Evolutionary conservation across 2,888 invertebrate genomes (phyloP).

Genomic region (Cataglyphis altisquamis): DNA sequence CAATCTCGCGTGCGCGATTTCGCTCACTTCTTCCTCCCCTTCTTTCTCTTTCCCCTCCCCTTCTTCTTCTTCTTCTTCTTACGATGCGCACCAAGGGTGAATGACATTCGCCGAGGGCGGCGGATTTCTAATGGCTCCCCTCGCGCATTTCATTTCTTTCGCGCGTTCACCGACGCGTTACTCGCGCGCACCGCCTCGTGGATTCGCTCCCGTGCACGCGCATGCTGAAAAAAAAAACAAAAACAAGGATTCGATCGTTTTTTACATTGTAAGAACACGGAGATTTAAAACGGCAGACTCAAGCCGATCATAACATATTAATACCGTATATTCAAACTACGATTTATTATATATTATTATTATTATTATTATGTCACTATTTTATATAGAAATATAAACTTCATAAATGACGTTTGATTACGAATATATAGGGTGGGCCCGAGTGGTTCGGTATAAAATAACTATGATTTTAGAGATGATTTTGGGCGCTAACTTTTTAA

Average conservation of each 20-base stretch:
- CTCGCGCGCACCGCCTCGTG: constrained; percentile 40
- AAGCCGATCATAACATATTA: neutral
- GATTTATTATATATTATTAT: neutral
- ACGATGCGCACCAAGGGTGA: constrained; percentile 59
- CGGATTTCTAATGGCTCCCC: constrained; percentile 42
- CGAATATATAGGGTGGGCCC: neutral
- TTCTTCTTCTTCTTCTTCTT: constrained; percentile 31
- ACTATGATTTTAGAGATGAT: no score
- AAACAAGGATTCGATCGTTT: neutral
- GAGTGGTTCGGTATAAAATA: no score
- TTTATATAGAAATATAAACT: neutral
- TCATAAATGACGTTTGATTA: neutral
- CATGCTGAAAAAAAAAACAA: constrained; percentile 47
- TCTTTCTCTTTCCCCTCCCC: neutral
- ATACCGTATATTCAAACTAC: neutral
- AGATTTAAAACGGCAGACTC: neutral
- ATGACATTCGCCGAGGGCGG: constrained; percentile 45
- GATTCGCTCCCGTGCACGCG: constrained; percentile 39
- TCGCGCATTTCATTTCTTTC: constrained; percentile 46
- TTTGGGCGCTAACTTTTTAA: no score
- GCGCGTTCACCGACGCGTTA: constrained; percentile 45
- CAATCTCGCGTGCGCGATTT: constrained; percentile 31
- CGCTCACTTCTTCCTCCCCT: neutral
- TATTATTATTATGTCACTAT: neutral
- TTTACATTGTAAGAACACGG: neutral